Evolutionary conservation across 2,113 vertebrate species (phyloP), one percentile per base, ranked within the genome.

Genomic region (Podarcis muralis): DNA sequence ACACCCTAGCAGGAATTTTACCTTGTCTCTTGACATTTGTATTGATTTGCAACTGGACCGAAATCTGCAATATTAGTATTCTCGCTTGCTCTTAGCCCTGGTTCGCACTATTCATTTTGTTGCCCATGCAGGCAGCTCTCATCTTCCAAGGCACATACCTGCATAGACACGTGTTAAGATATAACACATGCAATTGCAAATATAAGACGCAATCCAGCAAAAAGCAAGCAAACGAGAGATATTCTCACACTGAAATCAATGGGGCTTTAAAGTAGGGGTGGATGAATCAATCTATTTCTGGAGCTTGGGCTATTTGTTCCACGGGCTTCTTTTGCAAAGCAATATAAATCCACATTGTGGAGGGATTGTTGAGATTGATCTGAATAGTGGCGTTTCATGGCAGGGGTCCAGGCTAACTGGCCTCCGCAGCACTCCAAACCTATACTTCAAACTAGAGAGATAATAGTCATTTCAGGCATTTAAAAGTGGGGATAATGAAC

Each of bases 21-120:
- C 20, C 87, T 88, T 86, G 35, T 88, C 53, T 90, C 74, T 87
- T 83, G 80, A 87, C 62, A 86, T 91, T 48, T 40, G 5, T 27
- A 79, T 0, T 0, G 86, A 57, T 90, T 87, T 90, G 80, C 43
- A 89, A 37, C 32, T 65, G 22, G 85, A 53, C 32, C 80, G n/a
- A 90, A 92, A 82, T 74, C 20, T 86, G 40, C 65, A 77, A 65
- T 79, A 83, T 3, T 87, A 27, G 30, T 85, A 12, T 57, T 91
- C 88, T 78, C 35, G 7, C 11, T 62, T 72, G 2, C 62, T 20
- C 13, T 87, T 88, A 77, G 72, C 23, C 71, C 71, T 53, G 15
- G 59, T 48, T 76, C 59, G 30, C 37, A 75, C 20, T 76, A 9
- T 59, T 13, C 48, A 27, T 87, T 80, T 48, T 53, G 75, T 15